Percentiles rank a stretch among this genome's conserved stretches.
Conservation (phyloP, 2,888 invertebrate genomes). For the Hirtodrosophila cameraria region DNA sequence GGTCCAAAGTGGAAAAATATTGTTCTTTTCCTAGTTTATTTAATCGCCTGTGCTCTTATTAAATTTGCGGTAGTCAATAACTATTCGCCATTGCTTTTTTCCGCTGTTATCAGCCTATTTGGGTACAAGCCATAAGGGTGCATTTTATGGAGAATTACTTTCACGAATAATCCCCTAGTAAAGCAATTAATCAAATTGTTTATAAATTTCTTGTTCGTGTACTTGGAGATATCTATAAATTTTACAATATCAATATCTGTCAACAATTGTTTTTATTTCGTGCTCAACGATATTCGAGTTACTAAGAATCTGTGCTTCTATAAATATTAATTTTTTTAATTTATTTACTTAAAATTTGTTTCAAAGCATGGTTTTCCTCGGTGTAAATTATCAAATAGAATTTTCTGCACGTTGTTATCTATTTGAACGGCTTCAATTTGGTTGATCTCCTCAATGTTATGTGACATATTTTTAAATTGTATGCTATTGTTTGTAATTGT, state of each 20-base stretch:
- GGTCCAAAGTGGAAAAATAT: constrained; percentile 50
- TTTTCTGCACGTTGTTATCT: constrained; percentile 18
- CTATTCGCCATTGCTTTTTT: constrained; percentile 33
- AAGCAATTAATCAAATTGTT: constrained; percentile 40
- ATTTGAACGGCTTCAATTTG: constrained; percentile 19
- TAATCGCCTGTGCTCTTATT: constrained; percentile 46
- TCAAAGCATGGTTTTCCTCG: constrained; percentile 24
- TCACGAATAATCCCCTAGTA: constrained; percentile 58
- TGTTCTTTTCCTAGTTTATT: constrained; percentile 61
- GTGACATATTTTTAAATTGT: constrained; percentile 19
- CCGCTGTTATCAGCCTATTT: constrained; percentile 57
- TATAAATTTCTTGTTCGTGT: constrained; percentile 18
- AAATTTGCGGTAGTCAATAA: constrained; percentile 43
- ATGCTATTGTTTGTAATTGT: constrained; percentile 18
- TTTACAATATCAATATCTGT: constrained; percentile 11
- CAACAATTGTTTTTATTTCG: constrained; percentile 17
- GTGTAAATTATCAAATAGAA: constrained; percentile 23
- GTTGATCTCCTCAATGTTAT: constrained; percentile 14
- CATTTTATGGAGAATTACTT: constrained; percentile 58
- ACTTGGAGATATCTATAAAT: constrained; percentile 23
- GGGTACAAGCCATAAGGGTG: constrained; percentile 66
- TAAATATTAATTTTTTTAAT: constrained; percentile 21
- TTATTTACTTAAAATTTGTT: constrained; percentile 23
- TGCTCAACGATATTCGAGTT: constrained; percentile 6
- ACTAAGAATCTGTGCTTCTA: constrained; percentile 5